Percentiles rank a stretch among this genome's conserved stretches.
These are phyloP conservation scores for Camponotus fellah DNA, from an alignment of 2,888 invertebrate genomes.

Conservation along the genomic window DNA sequence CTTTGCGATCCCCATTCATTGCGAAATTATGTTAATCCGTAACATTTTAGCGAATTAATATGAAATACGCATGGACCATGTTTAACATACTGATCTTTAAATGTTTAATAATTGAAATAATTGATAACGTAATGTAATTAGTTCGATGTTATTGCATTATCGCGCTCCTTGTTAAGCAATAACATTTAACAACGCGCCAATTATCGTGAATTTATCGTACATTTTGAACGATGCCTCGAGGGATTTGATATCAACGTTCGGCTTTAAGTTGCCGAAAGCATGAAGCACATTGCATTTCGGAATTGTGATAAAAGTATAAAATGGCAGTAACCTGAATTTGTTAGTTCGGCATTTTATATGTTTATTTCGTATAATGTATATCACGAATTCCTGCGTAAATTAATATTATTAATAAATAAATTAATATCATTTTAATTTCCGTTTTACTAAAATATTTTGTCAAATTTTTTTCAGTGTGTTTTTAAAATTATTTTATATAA, in stretches of 20 bases:
- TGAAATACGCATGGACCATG: constrained; percentile 1
- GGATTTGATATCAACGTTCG: constrained; percentile 29
- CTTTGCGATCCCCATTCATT: constrained; percentile 36
- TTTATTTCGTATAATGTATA: background rate
- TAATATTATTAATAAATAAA: background rate
- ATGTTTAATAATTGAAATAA: constrained; percentile 23
- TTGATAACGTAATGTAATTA: constrained; percentile 25
- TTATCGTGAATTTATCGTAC: constrained; percentile 37
- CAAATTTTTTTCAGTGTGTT: background rate
- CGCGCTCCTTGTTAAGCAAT: background rate
- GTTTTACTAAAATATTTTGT: background rate
- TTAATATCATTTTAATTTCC: background rate
- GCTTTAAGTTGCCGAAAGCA: constrained; percentile 22
- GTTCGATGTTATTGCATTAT: constrained; percentile 17
- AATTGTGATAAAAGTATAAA: background rate
- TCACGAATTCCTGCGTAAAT: background rate
- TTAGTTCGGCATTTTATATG: constrained; percentile 4
- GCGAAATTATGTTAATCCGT: constrained; percentile 28
- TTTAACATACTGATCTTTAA: constrained; percentile 5
- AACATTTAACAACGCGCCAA: background rate
- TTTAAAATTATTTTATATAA: background rate
- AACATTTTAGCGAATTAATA: constrained; percentile 21
- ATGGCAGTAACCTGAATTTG: constrained; percentile 1
- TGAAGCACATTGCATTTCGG: constrained; percentile 2
- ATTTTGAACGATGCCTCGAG: background rate